Conservation (phyloP, 2,113 vertebrate species). For the Aegotheles bennettii region DNA sequence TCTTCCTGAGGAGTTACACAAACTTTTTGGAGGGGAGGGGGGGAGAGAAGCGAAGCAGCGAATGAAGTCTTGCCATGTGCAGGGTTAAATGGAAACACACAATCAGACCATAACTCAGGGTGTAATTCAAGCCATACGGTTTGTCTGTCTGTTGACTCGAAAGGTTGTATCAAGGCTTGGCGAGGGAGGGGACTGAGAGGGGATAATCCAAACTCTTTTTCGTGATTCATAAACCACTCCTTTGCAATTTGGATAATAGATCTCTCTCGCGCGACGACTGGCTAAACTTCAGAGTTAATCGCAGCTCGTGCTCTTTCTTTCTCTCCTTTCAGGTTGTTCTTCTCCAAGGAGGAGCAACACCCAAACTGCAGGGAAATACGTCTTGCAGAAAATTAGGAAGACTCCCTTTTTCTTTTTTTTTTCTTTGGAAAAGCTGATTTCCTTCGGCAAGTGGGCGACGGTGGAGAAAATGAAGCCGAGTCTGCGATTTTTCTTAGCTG, state of each 20-base stretch:
- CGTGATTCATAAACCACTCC: slow-evolving; percentile 60
- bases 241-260: slow-evolving; percentile 61
- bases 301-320: neutral
- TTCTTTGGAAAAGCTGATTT: neutral
- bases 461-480: slow-evolving; percentile 65
- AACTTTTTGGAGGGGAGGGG: neutral
- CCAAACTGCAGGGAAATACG: neutral
- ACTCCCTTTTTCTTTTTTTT: neutral
- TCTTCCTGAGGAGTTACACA: neutral
- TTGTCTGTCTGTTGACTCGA: slow-evolving; percentile 35
- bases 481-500: slow-evolving; percentile 72
- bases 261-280: neutral
- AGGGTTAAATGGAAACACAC: slow-evolving; percentile 58
- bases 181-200: neutral
- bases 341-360: neutral
- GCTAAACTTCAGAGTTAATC: neutral
- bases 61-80: slow-evolving; percentile 37
- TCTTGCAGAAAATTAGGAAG: neutral
- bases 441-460: neutral
- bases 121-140: slow-evolving; percentile 70
- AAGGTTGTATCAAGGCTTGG: slow-evolving; percentile 30
- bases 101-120: slow-evolving; percentile 28
- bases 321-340: slow-evolving; percentile 30
- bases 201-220: slow-evolving; percentile 15
- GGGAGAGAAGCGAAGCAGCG: neutral